These are phyloP conservation scores for Cisticola juncidis DNA, from an alignment of 2,113 vertebrate species.

Conservation along the genomic window DNA sequence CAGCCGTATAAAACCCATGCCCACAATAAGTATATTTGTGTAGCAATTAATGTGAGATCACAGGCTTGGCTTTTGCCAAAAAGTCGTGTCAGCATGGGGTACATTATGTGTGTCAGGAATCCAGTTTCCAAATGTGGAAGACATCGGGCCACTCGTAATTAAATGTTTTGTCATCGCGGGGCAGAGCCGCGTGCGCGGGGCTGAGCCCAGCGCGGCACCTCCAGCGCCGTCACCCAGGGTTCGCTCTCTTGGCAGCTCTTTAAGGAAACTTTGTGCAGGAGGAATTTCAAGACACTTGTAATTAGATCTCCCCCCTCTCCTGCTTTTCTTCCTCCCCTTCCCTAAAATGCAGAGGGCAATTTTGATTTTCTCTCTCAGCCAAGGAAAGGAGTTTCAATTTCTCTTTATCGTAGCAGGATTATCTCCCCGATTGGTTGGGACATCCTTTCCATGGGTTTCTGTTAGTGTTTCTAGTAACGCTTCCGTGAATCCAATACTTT, in stretches of 20 bases:
- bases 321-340: not conserved
- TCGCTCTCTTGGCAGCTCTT: slow-evolving; percentile 64
- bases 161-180: slow-evolving; percentile 55
- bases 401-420: not conserved
- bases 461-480: slow-evolving; percentile 17
- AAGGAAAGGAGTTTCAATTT: not conserved
- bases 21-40: slow-evolving; percentile 70
- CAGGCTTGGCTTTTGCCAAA: slow-evolving; percentile 61
- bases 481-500: not conserved
- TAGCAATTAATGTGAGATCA: slow-evolving; percentile 73
- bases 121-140: slow-evolving; percentile 56
- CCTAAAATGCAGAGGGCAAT: not conserved
- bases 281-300: slow-evolving; percentile 69
- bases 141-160: slow-evolving; percentile 18
- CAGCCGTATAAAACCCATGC: slow-evolving; percentile 22
- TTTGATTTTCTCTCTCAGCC: slow-evolving; percentile 33
- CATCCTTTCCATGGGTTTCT: not conserved
- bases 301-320: slow-evolving; percentile 39
- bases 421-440: not conserved
- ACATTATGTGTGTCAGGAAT: slow-evolving; percentile 46
- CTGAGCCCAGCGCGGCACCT: slow-evolving; percentile 49
- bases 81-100: slow-evolving; percentile 55
- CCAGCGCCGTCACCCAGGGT: slow-evolving; percentile 43
- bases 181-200: not conserved
- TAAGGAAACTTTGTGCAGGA: slow-evolving; percentile 64